These are phyloP conservation scores for Parasteatoda tepidariorum DNA, from an alignment of 1,140 invertebrate species.

Conservation along the genomic window DNA sequence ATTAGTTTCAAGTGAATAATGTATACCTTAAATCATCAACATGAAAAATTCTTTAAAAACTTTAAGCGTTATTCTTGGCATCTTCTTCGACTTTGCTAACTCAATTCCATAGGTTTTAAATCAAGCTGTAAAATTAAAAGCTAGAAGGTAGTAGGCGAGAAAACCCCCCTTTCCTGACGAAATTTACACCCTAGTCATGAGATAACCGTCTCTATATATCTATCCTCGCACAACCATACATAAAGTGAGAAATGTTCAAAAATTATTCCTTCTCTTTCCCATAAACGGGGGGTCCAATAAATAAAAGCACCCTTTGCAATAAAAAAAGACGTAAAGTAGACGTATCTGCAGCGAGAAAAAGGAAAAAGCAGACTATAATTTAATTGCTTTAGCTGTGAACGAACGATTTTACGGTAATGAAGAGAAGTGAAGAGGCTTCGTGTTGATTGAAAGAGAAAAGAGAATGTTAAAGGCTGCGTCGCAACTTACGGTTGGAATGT, in stretches of 20 bases:
- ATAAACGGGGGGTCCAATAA: conserved; percentile 43
- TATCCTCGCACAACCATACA: background rate
- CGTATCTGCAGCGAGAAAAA: background rate
- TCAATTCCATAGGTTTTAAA: conserved; percentile 36
- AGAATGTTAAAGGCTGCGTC: background rate
- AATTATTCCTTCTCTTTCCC: conserved; percentile 44
- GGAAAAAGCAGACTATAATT: conserved; percentile 29
- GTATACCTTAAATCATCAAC: too few species aligned
- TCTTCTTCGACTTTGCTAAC: too few species aligned
- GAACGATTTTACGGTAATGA: conserved; percentile 10
- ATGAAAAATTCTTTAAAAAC: too few species aligned
- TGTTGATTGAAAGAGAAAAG: background rate
- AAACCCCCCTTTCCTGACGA: background rate
- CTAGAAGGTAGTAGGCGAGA: conserved; percentile 2
- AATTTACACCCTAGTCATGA: conserved; percentile 37
- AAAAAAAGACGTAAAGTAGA: conserved; percentile 48
- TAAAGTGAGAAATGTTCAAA: conserved; percentile 19
- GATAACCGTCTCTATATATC: conserved; percentile 52
- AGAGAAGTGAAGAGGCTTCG: background rate
- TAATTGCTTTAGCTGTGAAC: conserved; percentile 46
- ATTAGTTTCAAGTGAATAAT: too few species aligned
- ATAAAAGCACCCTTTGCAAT: conserved; percentile 33
- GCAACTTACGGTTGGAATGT: too few species aligned
- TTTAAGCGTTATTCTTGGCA: too few species aligned
- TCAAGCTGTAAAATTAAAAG: conserved; percentile 58